phyloP scores from a whole-genome alignment of 2,797 vertebrate genomes.

The Diplodus puntazzo region DNA sequence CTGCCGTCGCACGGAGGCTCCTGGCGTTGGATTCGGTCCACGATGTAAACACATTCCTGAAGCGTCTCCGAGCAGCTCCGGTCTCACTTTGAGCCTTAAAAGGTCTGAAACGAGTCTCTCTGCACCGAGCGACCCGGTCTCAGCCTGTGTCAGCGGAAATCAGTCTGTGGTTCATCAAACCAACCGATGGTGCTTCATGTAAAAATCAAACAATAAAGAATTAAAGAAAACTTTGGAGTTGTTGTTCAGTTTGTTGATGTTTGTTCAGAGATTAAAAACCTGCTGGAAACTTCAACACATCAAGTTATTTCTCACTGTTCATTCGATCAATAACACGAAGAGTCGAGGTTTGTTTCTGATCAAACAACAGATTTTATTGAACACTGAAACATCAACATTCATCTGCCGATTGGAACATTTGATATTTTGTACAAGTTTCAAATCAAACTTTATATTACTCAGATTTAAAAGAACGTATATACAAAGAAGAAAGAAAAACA shows the following conservation, averaged over 20 bases:
- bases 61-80: neutral
- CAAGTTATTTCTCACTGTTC: no score
- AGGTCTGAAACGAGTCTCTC: neutral
- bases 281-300: neutral
- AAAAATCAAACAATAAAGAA: constrained; percentile 28
- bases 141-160: neutral
- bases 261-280: neutral
- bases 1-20: neutral
- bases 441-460: constrained; percentile 37
- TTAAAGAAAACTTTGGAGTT: neutral
- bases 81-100: constrained; percentile 23
- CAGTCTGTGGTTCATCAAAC: constrained; percentile 4
- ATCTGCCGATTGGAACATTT: neutral
- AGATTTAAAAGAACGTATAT: constrained; percentile 41
- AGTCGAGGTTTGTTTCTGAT: neutral
- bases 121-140: neutral
- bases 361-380: constrained; percentile 44
- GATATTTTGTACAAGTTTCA: constrained; percentile 25
- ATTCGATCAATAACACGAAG: neutral
- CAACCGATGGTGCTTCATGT: constrained; percentile 42
- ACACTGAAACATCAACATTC: constrained; percentile 3
- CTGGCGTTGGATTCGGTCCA: no score
- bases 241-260: neutral
- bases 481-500: constrained; percentile 2
- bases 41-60: neutral